phyloP scores from a whole-genome alignment of 2,113 vertebrate genomes.

The Cololabis saira region DNA sequence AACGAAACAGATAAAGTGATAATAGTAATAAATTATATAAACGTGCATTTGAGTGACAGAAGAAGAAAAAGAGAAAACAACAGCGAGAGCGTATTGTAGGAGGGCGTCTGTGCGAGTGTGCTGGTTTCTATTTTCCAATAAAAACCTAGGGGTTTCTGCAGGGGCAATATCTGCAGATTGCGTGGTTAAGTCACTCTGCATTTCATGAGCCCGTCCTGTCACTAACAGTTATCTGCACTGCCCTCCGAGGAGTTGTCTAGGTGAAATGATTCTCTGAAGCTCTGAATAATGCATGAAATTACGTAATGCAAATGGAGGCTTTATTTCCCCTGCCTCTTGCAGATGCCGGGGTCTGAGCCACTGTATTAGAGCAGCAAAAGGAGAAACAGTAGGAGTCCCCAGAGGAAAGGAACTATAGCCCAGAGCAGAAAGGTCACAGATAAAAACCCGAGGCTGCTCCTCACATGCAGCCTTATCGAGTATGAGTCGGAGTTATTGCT shows the following conservation, averaged over 20 bases:
- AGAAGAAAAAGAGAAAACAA: slow-evolving; percentile 15
- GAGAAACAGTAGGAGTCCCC: slow-evolving; percentile 63
- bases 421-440: slow-evolving; percentile 66
- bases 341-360: slow-evolving; percentile 41
- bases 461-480: slow-evolving; percentile 50
- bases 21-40: neutral
- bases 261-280: slow-evolving; percentile 72
- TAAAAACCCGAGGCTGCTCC: slow-evolving; percentile 55
- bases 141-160: slow-evolving; percentile 1
- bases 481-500: slow-evolving; percentile 53
- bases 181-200: slow-evolving; percentile 74
- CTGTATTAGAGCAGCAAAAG: slow-evolving; percentile 50
- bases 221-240: slow-evolving; percentile 74
- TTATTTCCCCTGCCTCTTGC: slow-evolving; percentile 65
- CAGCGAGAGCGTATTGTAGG: slow-evolving; percentile 26
- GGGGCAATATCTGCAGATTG: slow-evolving; percentile 75
- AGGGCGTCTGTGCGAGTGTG: slow-evolving; percentile 27
- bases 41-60: slow-evolving; percentile 28
- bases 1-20: slow-evolving; percentile 23
- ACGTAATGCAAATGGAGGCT: slow-evolving; percentile 79
- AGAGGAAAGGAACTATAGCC: slow-evolving; percentile 52
- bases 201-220: slow-evolving; percentile 76
- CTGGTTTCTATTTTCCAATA: slow-evolving; percentile 60
- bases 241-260: slow-evolving; percentile 70
- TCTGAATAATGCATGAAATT: slow-evolving; percentile 82